Evolutionary conservation across 2,888 invertebrate species (phyloP).

Genomic region (Trichacis sp.): DNA sequence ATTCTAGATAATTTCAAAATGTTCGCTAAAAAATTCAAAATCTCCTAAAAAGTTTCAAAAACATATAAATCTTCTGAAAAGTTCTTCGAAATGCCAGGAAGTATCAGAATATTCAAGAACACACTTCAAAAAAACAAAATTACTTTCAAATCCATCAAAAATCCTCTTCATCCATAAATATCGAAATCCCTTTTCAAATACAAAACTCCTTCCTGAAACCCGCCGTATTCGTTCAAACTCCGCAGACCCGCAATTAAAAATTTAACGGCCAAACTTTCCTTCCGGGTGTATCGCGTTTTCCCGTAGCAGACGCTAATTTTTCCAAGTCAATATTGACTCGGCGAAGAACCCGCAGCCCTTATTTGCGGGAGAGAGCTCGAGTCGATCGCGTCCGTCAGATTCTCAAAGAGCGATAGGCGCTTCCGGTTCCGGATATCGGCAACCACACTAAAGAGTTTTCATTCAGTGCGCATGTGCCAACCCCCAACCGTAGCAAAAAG

Average conservation of each 20-base stretch:
- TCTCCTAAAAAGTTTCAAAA: too few species aligned
- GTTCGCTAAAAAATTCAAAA: too few species aligned
- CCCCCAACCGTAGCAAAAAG: slow-evolving; percentile 47
- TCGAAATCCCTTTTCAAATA: too few species aligned
- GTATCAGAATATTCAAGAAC: too few species aligned
- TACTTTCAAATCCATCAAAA: too few species aligned
- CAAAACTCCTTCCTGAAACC: too few species aligned
- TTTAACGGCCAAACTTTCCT: too few species aligned
- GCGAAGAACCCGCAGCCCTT: neutral
- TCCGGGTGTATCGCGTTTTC: neutral
- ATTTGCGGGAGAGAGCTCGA: slow-evolving; percentile 1
- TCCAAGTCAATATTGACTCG: neutral
- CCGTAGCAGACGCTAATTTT: neutral
- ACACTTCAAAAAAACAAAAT: too few species aligned
- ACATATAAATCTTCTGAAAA: too few species aligned
- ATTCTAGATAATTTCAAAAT: too few species aligned
- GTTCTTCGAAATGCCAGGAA: too few species aligned
- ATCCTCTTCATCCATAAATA: too few species aligned
- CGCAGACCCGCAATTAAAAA: neutral
- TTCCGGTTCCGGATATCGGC: slow-evolving; percentile 6
- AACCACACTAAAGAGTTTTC: slow-evolving; percentile 7
- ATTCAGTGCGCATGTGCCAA: slow-evolving; percentile 38
- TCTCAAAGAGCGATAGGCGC: slow-evolving; percentile 4
- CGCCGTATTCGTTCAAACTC: neutral
- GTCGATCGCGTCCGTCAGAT: slow-evolving; percentile 1